phyloP scores from a whole-genome alignment of 2,888 invertebrate species.

The Mimumesa dahlbomi region DNA sequence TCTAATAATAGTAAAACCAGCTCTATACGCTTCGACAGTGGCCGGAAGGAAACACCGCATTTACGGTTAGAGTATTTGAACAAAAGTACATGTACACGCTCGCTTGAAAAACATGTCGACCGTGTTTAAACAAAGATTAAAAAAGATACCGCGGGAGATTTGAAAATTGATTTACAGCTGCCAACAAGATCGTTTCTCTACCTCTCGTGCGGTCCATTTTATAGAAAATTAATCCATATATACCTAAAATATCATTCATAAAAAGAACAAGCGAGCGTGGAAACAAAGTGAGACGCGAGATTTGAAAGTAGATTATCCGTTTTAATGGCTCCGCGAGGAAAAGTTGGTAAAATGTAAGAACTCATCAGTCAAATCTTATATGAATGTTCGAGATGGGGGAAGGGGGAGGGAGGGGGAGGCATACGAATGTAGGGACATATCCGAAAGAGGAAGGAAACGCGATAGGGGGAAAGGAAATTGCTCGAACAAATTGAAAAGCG shows the following conservation, averaged over 20 bases:
- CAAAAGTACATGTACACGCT: too few relatives aligned
- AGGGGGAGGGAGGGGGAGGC: too few relatives aligned
- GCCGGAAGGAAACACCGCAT: too few relatives aligned
- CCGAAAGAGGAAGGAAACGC: slow-evolving; percentile 7
- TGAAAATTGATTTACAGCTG: too few relatives aligned
- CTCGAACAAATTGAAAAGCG: slow-evolving; percentile 55
- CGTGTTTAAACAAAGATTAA: too few relatives aligned
- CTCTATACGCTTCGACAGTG: not conserved
- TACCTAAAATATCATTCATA: too few relatives aligned
- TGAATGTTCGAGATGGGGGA: not conserved
- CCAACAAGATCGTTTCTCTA: too few relatives aligned
- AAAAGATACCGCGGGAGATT: too few relatives aligned
- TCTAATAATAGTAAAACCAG: slow-evolving; percentile 16
- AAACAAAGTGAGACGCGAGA: not conserved
- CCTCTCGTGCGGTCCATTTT: too few relatives aligned
- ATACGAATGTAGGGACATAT: slow-evolving; percentile 3
- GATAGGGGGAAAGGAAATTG: slow-evolving; percentile 41
- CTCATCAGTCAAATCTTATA: slow-evolving; percentile 12
- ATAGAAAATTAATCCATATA: too few relatives aligned
- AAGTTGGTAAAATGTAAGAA: not conserved
- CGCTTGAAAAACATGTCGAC: too few relatives aligned
- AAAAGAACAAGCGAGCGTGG: too few relatives aligned
- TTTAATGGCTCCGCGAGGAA: not conserved
- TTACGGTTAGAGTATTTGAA: not conserved
- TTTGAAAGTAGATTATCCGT: not conserved